Evolutionary conservation across 2,113 vertebrate genomes (phyloP), one percentile per base, ranked within the genome.

Genomic region (Rostratula benghalensis): DNA sequence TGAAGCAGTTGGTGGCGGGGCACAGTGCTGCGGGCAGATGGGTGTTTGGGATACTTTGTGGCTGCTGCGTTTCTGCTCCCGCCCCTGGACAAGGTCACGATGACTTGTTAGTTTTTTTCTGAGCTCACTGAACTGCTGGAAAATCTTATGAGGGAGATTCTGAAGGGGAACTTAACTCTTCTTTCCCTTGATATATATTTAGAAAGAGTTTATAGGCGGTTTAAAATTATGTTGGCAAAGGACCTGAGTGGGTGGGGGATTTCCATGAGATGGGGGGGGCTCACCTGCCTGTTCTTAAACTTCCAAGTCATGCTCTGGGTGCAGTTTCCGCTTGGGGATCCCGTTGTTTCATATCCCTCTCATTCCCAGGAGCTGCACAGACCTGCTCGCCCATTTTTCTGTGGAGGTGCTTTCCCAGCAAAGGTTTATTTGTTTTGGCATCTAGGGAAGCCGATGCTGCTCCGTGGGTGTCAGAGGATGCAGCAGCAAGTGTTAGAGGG

Each of bases 401-500:
- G 2, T 13, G 23, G 77, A 93, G 87, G 81, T 23, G 4, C 37
- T 85, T 96, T 95, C 91, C 75, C 63, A 78, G 90, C 39, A 87
- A 79, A 90, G 4, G 37, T 56, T 12, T 50, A 10, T 25, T 30
- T 57, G 46, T 28, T 89, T 60, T 65, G 60, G n/a, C 76, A 24
- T 54, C 54, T 57, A 1, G 37, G 81, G 68, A 57, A 69, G 45
- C n/a, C 4, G 4, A 9, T 1, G 1, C 54, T 43, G 77, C 46
- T 67, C 61, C 1, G 28, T 93, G 95, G 79, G 94, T 95, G 93
- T 82, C 2, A 0, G 28, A 84, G 78, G 67, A 67, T 91, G 93
- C 79, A 31, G 43, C 70, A 76, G 94, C 96, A 94, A 91, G 88
- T 95, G 94, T 95, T 65, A 83, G 78, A 95, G 78, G 90, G 87